A percentile compares a stretch with the other conserved stretches of the same genome.
Evolutionary conservation across 2,888 invertebrate genomes (phyloP).

Genomic region (Stegophylla sp.): DNA sequence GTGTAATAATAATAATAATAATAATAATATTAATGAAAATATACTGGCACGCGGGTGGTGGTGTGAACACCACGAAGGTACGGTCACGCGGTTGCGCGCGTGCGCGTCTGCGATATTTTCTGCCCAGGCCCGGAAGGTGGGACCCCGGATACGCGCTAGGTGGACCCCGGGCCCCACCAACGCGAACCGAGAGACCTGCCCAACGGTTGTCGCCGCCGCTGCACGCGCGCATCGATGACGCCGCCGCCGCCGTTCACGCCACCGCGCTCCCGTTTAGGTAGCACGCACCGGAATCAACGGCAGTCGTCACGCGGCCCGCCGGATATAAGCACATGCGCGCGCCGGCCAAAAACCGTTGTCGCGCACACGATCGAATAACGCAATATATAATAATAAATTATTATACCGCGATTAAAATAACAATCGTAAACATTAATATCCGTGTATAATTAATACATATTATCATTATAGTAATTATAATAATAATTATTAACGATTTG

Average conservation of each 20-base stretch:
- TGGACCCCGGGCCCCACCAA: conserved; percentile 57
- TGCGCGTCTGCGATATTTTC: conserved; percentile 12
- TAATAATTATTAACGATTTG: too few relatives aligned
- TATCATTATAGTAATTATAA: too few relatives aligned
- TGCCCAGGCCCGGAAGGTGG: conserved; percentile 49
- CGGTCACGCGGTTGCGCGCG: conserved; percentile 3
- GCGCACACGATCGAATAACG: too few relatives aligned
- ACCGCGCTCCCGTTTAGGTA: conserved; percentile 56
- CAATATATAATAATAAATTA: too few relatives aligned
- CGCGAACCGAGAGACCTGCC: conserved; percentile 50
- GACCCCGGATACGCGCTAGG: conserved; percentile 56
- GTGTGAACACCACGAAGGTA: too few relatives aligned
- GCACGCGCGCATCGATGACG: conserved; percentile 7
- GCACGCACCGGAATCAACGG: conserved; percentile 43
- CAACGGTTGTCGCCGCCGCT: conserved; percentile 41
- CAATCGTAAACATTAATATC: too few relatives aligned
- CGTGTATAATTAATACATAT: too few relatives aligned
- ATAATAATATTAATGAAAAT: too few relatives aligned
- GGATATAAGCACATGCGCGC: conserved; percentile 42
- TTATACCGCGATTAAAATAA: too few relatives aligned
- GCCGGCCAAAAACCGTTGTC: not conserved
- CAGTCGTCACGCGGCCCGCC: conserved; percentile 59
- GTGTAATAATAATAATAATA: too few relatives aligned
- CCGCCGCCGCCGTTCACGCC: conserved; percentile 15
- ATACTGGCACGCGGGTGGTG: not conserved